Conservation (phyloP, 2,797 vertebrate genomes). For the Dallia pectoralis region DNA sequence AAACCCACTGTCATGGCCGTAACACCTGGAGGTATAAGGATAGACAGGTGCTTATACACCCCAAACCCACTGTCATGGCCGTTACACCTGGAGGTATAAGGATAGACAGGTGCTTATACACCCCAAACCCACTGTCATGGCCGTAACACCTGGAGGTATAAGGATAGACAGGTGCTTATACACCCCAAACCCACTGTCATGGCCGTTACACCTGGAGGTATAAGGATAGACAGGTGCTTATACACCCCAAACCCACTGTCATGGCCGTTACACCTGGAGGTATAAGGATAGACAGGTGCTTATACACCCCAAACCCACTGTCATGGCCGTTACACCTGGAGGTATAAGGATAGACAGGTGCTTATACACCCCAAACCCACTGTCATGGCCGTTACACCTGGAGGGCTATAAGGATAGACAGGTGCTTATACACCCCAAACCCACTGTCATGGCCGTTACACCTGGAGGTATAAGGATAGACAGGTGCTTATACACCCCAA, state of each 20-base stretch:
- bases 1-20: conserved; percentile 87
- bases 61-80: conserved; percentile 85
- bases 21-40: conserved; percentile 73
- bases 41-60: conserved; percentile 28
- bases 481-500: conserved; percentile 46
- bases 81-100: conserved; percentile 75
- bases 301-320: conserved; percentile 72
- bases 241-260: conserved; percentile 77
- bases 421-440: conserved; percentile 61
- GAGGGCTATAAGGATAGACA: neutral
- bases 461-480: conserved; percentile 56
- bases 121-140: conserved; percentile 82
- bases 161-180: conserved; percentile 29
- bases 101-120: conserved; percentile 24
- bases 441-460: conserved; percentile 89
- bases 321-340: conserved; percentile 88
- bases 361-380: conserved; percentile 68
- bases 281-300: conserved; percentile 14
- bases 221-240: conserved; percentile 9
- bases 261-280: conserved; percentile 85
- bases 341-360: conserved; percentile 6
- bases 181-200: conserved; percentile 79
- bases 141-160: conserved; percentile 81
- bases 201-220: conserved; percentile 83
- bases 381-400: conserved; percentile 90